These are phyloP conservation scores for Stenoptilia bipunctidactyla DNA, from an alignment of 2,888 invertebrate genomes.

Conservation along the genomic window DNA sequence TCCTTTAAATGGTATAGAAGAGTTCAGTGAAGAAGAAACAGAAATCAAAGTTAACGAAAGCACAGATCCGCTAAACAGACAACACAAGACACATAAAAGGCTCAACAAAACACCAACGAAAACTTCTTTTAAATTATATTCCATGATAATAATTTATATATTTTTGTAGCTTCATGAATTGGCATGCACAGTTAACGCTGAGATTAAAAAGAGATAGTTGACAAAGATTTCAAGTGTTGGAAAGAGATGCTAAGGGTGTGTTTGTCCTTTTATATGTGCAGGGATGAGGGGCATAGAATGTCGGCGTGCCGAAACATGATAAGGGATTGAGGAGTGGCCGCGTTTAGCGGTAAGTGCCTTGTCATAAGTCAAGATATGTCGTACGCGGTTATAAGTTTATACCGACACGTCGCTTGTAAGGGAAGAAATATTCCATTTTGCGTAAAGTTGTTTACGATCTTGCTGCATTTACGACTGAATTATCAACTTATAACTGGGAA, in stretches of 20 bases:
- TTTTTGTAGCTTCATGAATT: slow-evolving; percentile 60
- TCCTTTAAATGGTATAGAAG: slow-evolving; percentile 36
- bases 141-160: slow-evolving; percentile 14
- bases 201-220: slow-evolving; percentile 32
- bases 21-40: slow-evolving; percentile 23
- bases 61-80: slow-evolving; percentile 14
- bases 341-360: slow-evolving; percentile 24
- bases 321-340: slow-evolving; percentile 2
- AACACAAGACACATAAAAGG: slow-evolving; percentile 7
- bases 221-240: slow-evolving; percentile 24
- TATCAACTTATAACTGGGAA: too few relatives aligned
- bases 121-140: too few relatives aligned
- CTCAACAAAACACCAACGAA: slow-evolving; percentile 1
- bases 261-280: slow-evolving; percentile 70
- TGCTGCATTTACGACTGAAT: too few relatives aligned
- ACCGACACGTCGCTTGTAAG: too few relatives aligned
- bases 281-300: slow-evolving; percentile 37
- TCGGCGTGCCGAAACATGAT: slow-evolving; percentile 24
- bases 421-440: too few relatives aligned
- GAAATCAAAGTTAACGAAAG: slow-evolving; percentile 22
- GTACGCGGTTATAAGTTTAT: too few relatives aligned
- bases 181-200: slow-evolving; percentile 62
- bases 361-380: neutral
- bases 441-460: too few relatives aligned
- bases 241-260: slow-evolving; percentile 59